Percentiles rank a stretch among this genome's conserved stretches.
phyloP scores from a whole-genome alignment of 2,113 vertebrate genomes.

The Amblyornis subalaris region DNA sequence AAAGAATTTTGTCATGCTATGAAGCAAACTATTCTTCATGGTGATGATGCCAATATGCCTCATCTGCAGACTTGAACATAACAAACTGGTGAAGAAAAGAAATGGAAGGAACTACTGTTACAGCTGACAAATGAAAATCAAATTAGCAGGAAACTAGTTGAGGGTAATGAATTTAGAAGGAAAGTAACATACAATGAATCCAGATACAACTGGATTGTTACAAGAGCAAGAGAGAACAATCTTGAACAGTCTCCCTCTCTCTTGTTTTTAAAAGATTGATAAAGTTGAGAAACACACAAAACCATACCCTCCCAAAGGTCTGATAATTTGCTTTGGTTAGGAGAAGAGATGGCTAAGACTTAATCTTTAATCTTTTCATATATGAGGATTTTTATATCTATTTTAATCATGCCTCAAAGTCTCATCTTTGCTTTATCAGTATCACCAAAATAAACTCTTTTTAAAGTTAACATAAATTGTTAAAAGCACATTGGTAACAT shows the following conservation, averaged over 20 bases:
- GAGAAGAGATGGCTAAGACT: not conserved
- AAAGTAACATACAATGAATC: not conserved
- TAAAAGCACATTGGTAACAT: not conserved
- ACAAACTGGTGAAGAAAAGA: not conserved
- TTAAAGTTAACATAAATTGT: not conserved
- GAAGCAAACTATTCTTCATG: not conserved
- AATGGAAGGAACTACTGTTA: not conserved
- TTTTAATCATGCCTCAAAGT: not conserved
- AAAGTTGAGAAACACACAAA: not conserved
- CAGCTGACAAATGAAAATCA: not conserved
- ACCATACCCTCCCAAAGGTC: not conserved
- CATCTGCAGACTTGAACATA: not conserved
- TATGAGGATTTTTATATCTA: not conserved
- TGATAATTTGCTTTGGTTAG: not conserved
- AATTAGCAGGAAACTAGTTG: not conserved
- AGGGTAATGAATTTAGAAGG: not conserved
- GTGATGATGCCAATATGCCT: not conserved
- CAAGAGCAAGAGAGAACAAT: not conserved
- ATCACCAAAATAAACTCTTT: not conserved
- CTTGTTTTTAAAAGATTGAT: not conserved
- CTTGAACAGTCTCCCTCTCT: not conserved
- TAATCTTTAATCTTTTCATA: not conserved
- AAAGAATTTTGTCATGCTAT: not conserved
- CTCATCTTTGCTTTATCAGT: not conserved
- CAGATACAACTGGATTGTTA: not conserved